Evolutionary conservation across 2,888 invertebrate genomes (phyloP).

Genomic region (Catocala sponsa): DNA sequence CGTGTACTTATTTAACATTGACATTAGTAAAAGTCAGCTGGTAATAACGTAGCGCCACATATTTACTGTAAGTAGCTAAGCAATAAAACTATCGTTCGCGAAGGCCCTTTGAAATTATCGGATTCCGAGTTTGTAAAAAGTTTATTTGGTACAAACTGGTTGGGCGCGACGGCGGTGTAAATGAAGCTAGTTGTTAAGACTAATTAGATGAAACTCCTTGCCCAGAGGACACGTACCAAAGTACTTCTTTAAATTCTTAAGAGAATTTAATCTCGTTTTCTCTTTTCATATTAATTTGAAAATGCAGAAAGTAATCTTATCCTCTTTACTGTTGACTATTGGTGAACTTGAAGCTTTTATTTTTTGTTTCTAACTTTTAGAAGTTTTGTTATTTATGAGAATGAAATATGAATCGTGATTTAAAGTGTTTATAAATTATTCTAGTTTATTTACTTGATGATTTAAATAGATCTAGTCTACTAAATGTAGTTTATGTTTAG

Average conservation of each 20-base stretch:
- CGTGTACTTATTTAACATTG: too few species aligned
- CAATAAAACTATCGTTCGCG: conserved; percentile 11
- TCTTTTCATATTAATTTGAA: conserved; percentile 14
- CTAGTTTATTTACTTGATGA: too few species aligned
- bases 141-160: conserved; percentile 40
- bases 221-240: conserved; percentile 17
- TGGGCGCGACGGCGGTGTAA: conserved; percentile 10
- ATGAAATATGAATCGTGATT: too few species aligned
- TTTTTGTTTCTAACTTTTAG: too few species aligned
- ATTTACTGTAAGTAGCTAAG: not conserved
- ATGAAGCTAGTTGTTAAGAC: conserved; percentile 13
- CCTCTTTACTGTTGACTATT: not conserved
- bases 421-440: too few species aligned
- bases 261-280: conserved; percentile 28
- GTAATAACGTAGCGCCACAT: not conserved
- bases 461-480: too few species aligned
- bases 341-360: not conserved
- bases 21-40: too few species aligned
- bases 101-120: conserved; percentile 33
- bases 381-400: too few species aligned
- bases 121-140: conserved; percentile 33
- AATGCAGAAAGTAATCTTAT: not conserved
- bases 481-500: too few species aligned
- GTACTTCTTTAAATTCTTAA: conserved; percentile 23
- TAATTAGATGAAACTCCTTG: conserved; percentile 14